Evolutionary conservation across 2,113 vertebrate genomes (phyloP).

Genomic region (Nansenia antarctica): DNA sequence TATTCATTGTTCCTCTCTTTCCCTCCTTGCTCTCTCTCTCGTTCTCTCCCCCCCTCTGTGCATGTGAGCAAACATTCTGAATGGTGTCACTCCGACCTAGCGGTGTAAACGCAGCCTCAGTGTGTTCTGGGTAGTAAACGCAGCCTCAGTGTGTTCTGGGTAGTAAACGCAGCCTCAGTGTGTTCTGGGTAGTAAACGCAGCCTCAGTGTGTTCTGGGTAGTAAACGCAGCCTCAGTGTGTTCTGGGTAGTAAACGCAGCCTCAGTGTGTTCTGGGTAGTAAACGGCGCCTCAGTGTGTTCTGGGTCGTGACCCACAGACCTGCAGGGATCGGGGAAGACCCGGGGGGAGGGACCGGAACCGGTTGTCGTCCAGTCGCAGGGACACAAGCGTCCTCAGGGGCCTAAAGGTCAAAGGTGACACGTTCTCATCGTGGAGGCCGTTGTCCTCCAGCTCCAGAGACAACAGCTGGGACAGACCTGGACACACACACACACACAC

Average conservation of each 20-base stretch:
- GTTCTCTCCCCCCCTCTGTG: too few species aligned
- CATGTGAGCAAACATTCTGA: too few species aligned
- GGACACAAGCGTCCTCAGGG: constrained; percentile 66
- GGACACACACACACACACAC: not conserved
- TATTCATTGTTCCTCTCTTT: too few species aligned
- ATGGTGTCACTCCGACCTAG: too few species aligned
- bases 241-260: too few species aligned
- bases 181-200: not conserved
- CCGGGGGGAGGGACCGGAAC: constrained; percentile 68
- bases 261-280: not conserved
- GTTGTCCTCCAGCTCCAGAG: constrained; percentile 74
- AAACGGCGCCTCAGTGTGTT: not conserved
- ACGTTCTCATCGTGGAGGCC: constrained; percentile 67
- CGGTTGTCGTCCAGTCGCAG: constrained; percentile 72
- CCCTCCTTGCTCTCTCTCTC: too few species aligned
- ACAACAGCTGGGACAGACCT: constrained; percentile 77
- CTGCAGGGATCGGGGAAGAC: constrained; percentile 76
- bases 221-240: not conserved
- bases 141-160: too few species aligned
- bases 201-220: not conserved
- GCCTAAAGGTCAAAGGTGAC: constrained; percentile 65
- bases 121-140: too few species aligned
- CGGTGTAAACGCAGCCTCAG: too few species aligned
- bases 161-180: too few species aligned
- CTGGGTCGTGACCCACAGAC: constrained; percentile 46